Conservation (phyloP, 2,888 invertebrate genomes). For the Tridacna crocea region DNA sequence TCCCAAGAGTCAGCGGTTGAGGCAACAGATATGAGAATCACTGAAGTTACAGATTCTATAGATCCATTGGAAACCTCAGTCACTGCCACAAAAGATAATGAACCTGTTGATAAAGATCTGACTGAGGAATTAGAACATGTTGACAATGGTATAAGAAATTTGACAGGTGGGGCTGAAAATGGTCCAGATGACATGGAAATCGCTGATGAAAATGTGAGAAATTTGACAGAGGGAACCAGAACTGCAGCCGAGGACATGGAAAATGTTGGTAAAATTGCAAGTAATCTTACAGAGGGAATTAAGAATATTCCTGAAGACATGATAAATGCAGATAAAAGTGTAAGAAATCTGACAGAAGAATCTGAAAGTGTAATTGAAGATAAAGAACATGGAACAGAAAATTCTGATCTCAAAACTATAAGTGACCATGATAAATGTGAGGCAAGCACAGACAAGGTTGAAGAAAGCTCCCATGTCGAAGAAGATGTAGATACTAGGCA, state of each 20-base stretch:
- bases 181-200: background rate
- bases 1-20: background rate
- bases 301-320: background rate
- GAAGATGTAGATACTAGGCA: slow-evolving; percentile 22
- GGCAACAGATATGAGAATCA: background rate
- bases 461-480: background rate
- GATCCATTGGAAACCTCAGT: no score
- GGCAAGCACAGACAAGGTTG: background rate
- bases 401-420: background rate
- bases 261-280: background rate
- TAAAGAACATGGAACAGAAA: background rate
- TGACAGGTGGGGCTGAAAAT: background rate
- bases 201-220: background rate
- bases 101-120: background rate
- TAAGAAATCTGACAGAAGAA: background rate
- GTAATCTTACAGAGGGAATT: background rate
- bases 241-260: no score
- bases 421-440: background rate
- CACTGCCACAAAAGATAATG: background rate
- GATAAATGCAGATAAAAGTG: background rate
- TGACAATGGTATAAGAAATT: background rate
- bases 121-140: background rate
- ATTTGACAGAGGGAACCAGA: background rate
- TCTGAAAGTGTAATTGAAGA: background rate
- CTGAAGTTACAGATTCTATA: background rate